phyloP scores from a whole-genome alignment of 2,888 invertebrate genomes.

The Anoplius nigerrimus region DNA sequence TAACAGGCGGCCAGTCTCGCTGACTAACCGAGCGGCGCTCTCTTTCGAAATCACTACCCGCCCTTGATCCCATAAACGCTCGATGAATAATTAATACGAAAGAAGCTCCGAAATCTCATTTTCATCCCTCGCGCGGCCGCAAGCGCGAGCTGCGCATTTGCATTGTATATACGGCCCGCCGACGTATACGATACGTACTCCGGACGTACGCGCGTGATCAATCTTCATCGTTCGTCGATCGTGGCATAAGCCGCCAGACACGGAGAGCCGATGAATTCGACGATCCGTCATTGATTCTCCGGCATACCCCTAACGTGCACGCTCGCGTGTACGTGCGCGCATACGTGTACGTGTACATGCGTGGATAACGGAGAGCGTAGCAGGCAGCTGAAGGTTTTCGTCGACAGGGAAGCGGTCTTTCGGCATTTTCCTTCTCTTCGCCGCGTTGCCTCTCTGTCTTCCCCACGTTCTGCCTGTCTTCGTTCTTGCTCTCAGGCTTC shows the following conservation, averaged over 20 bases:
- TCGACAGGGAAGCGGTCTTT: conserved; percentile 32
- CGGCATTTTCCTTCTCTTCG: conserved; percentile 8
- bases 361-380: background rate
- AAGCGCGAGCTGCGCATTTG: too few species aligned
- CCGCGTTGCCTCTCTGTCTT: background rate
- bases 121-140: too few species aligned
- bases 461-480: background rate
- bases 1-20: too few species aligned
- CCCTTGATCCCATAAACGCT: too few species aligned
- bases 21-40: too few species aligned
- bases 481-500: background rate
- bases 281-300: conserved; percentile 49
- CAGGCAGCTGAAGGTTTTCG: conserved; percentile 3
- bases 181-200: background rate
- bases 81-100: too few species aligned
- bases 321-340: too few species aligned
- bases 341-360: background rate
- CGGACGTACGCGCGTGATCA: conserved; percentile 44
- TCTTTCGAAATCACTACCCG: too few species aligned
- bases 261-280: conserved; percentile 18
- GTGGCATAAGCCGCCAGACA: conserved; percentile 15
- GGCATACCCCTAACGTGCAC: too few species aligned
- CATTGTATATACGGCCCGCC: too few species aligned
- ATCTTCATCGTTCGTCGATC: conserved; percentile 60
- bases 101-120: too few species aligned